Evolutionary conservation across 1,140 invertebrate species (phyloP).

Genomic region (Armadillidium nasatum): DNA sequence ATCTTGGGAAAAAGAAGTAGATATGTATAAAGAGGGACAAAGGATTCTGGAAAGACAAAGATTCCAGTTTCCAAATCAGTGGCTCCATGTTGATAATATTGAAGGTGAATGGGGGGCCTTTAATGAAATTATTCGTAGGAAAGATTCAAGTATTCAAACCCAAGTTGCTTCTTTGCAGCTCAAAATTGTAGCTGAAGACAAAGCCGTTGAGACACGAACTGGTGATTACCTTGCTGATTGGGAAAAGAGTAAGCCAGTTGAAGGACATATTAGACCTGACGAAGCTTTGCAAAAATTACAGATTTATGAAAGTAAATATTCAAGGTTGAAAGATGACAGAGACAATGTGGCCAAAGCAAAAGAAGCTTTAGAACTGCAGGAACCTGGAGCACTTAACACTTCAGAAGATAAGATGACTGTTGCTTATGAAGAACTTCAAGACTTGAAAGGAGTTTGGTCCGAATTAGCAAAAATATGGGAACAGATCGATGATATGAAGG

Average conservation of each 20-base stretch:
- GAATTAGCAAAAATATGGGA: constrained; percentile 93
- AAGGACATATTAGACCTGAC: constrained; percentile 86
- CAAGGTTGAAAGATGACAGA: constrained; percentile 89
- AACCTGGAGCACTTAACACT: constrained; percentile 62
- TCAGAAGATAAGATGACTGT: constrained; percentile 85
- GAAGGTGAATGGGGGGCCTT: constrained; percentile 99
- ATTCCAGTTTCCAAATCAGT: constrained; percentile 93
- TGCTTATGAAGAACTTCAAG: constrained; percentile 93
- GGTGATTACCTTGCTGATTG: constrained; percentile 89
- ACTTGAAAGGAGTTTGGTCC: constrained; percentile 92
- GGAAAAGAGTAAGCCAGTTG: constrained; percentile 95
- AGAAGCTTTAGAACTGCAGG: constrained; percentile 93
- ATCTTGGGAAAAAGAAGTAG: constrained; percentile 62
- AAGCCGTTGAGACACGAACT: constrained; percentile 90
- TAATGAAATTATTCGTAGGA: constrained; percentile 96
- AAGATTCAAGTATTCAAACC: constrained; percentile 95
- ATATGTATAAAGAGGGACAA: constrained; percentile 79
- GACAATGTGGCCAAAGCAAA: constrained; percentile 98
- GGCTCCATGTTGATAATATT: constrained; percentile 98
- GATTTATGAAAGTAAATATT: constrained; percentile 91
- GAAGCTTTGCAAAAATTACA: constrained; percentile 87
- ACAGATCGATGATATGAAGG: constrained; percentile 94
- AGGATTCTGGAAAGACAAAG: constrained; percentile 91
- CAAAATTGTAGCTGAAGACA: constrained; percentile 99
- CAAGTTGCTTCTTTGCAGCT: constrained; percentile 96